These are phyloP conservation scores for Trypoxylus dichotomus DNA, from an alignment of 1,140 invertebrate species.

Conservation along the genomic window DNA sequence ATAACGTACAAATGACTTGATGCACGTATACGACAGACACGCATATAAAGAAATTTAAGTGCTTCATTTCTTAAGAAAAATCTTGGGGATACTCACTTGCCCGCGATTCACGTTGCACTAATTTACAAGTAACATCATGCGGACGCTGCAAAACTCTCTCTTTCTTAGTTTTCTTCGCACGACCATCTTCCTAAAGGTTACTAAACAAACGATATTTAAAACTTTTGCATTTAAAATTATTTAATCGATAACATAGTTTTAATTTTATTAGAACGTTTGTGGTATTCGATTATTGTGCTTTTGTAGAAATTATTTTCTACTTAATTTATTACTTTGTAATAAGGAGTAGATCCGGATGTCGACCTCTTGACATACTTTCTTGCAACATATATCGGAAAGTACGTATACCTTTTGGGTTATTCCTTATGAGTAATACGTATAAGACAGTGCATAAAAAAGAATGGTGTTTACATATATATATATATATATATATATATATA, in stretches of 20 bases:
- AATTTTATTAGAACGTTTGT: neutral
- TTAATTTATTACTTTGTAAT: neutral
- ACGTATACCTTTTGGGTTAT: neutral
- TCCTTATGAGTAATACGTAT: neutral
- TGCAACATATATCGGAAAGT: neutral
- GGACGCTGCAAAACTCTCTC: slow-evolving; percentile 10
- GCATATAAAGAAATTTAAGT: neutral
- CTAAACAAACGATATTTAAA: neutral
- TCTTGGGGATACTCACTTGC: neutral
- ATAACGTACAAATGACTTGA: neutral
- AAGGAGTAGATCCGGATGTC: slow-evolving; percentile 6
- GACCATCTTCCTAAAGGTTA: neutral
- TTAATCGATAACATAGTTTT: neutral
- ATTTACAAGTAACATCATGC: neutral
- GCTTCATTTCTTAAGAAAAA: neutral
- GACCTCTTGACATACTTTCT: slow-evolving; percentile 26
- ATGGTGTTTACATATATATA: too few species aligned
- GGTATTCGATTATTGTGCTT: neutral
- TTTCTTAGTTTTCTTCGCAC: neutral
- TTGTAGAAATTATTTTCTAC: neutral
- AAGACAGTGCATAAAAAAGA: too few species aligned
- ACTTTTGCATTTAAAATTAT: neutral
- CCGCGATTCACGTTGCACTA: slow-evolving; percentile 9
- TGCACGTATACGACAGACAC: neutral
- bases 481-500: too few species aligned